Percentiles rank a stretch among this genome's conserved stretches.
phyloP scores from a whole-genome alignment of 2,888 invertebrate genomes.

The Digitonthophagus gazella region DNA sequence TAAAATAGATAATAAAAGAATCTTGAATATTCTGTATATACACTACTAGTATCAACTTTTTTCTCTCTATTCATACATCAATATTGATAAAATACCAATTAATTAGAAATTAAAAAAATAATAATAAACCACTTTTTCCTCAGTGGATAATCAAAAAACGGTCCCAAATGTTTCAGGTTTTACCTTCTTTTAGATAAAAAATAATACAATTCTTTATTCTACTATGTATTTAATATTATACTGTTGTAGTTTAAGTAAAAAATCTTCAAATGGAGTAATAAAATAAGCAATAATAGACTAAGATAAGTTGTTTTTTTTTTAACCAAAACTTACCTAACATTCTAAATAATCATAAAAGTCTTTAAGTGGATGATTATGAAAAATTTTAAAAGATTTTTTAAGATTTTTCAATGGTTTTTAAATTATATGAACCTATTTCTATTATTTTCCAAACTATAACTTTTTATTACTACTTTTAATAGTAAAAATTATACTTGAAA shows the following conservation, averaged over 20 bases:
- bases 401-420: too few relatives aligned
- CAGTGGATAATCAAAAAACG: conserved; percentile 13
- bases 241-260: background rate
- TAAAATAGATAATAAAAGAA: background rate
- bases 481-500: too few relatives aligned
- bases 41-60: background rate
- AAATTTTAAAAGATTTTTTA: too few relatives aligned
- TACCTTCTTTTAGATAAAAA: background rate
- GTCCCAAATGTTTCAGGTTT: background rate
- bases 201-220: conserved; percentile 4
- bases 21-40: background rate
- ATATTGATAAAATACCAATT: background rate
- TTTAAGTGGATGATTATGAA: too few relatives aligned
- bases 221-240: conserved; percentile 6
- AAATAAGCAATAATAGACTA: conserved; percentile 17
- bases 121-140: conserved; percentile 2
- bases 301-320: background rate
- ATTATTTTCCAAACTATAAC: too few relatives aligned
- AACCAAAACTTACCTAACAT: too few relatives aligned
- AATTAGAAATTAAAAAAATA: background rate
- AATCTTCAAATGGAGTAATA: conserved; percentile 5
- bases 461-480: too few relatives aligned
- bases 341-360: too few relatives aligned
- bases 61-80: background rate
- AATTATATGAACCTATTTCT: too few relatives aligned